phyloP scores from a whole-genome alignment of 2,797 vertebrate genomes.

The Margarornis squamiger region DNA sequence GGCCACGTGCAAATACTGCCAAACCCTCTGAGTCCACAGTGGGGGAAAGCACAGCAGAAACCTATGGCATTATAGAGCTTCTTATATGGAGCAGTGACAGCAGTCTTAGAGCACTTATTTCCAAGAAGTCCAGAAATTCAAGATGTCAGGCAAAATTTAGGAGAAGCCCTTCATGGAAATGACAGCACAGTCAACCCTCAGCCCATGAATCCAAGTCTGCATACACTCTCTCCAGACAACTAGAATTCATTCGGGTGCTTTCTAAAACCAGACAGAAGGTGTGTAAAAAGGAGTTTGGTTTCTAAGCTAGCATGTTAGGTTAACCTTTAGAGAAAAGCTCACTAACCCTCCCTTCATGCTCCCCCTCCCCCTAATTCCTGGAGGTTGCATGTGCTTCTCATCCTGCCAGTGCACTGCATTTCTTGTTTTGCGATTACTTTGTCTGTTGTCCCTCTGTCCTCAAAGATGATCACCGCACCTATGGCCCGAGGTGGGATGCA shows the following conservation, averaged over 20 bases:
- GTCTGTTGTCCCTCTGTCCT: conserved; percentile 88
- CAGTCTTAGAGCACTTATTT: neutral
- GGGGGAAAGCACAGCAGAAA: neutral
- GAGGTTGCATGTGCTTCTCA: conserved; percentile 74
- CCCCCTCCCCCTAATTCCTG: neutral
- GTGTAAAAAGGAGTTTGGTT: neutral
- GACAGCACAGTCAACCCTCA: neutral
- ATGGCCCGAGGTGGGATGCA: conserved; percentile 86
- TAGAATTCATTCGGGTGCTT: neutral
- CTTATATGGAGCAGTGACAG: neutral
- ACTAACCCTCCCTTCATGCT: conserved; percentile 48
- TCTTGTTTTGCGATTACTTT: conserved; percentile 85
- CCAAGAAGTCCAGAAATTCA: neutral
- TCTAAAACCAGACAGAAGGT: neutral
- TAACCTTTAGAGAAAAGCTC: conserved; percentile 8
- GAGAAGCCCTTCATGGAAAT: neutral
- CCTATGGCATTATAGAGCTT: neutral
- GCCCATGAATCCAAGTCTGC: neutral
- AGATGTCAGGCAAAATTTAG: neutral
- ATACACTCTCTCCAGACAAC: neutral
- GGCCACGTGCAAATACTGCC: neutral
- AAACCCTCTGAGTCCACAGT: neutral
- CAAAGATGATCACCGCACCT: conserved; percentile 85
- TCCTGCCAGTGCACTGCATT: conserved; percentile 77
- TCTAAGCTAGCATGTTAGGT: neutral